Evolutionary conservation across 2,113 vertebrate genomes (phyloP).

Genomic region (Vulpes ferrilata): DNA sequence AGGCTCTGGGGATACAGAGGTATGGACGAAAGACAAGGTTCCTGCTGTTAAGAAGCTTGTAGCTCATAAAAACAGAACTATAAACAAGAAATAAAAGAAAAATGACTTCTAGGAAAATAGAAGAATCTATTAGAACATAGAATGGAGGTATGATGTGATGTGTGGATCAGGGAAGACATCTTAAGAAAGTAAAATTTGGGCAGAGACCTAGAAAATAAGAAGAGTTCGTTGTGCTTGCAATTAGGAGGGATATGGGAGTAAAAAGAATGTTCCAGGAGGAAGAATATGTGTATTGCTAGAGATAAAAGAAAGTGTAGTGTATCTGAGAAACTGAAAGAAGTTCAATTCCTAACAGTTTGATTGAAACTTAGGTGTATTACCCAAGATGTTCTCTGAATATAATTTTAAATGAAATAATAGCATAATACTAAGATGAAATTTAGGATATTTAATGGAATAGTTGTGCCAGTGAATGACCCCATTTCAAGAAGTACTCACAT

Average conservation of each 20-base stretch:
- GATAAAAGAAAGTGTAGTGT: not conserved
- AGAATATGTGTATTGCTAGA: not conserved
- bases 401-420: slow-evolving; percentile 28
- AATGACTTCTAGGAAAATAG: not conserved
- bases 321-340: not conserved
- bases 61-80: not conserved
- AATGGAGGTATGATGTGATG: not conserved
- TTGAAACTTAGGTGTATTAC: not conserved
- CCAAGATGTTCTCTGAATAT: not conserved
- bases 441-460: not conserved
- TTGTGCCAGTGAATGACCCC: not conserved
- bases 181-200: not conserved
- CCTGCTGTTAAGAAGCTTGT: not conserved
- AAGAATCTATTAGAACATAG: not conserved
- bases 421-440: slow-evolving; percentile 21
- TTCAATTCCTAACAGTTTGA: not conserved
- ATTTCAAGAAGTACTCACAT: slow-evolving; percentile 25
- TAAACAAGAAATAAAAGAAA: slow-evolving; percentile 18
- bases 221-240: not conserved
- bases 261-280: not conserved
- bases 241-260: not conserved
- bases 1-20: not conserved
- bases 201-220: not conserved
- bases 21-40: not conserved
- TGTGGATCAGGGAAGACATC: not conserved